A percentile compares a stretch with the other conserved stretches of the same genome.
phyloP scores from a whole-genome alignment of 2,888 invertebrate genomes.

The Epinotia brunnichana region DNA sequence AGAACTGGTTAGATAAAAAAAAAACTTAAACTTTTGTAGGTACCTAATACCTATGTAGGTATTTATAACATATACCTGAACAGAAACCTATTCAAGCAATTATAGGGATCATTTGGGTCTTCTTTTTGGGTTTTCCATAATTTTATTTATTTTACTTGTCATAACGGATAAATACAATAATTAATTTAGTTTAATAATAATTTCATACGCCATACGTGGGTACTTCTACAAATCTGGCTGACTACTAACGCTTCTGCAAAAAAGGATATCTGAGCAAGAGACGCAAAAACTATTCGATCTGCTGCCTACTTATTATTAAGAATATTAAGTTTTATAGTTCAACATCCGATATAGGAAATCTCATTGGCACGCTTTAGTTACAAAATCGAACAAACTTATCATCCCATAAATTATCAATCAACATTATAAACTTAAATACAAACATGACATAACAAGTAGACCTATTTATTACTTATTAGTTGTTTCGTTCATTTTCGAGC shows the following conservation, averaged over 20 bases:
- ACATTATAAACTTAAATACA: constrained; percentile 20
- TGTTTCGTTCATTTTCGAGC: constrained; percentile 28
- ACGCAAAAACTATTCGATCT: background rate
- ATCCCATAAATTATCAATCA: constrained; percentile 10
- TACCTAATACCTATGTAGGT: too few relatives aligned
- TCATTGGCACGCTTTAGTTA: constrained; percentile 23
- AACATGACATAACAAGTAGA: constrained; percentile 29
- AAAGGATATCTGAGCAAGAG: background rate
- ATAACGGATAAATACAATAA: too few relatives aligned
- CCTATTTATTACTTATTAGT: constrained; percentile 21
- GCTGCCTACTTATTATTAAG: too few relatives aligned
- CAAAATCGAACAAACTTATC: constrained; percentile 3
- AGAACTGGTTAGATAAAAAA: too few relatives aligned
- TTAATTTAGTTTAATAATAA: too few relatives aligned
- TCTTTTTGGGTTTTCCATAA: background rate
- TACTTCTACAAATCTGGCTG: background rate
- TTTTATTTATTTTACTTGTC: background rate
- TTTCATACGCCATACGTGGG: too few relatives aligned
- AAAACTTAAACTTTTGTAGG: too few relatives aligned
- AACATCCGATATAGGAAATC: background rate
- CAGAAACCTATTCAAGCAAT: background rate
- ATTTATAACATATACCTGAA: too few relatives aligned
- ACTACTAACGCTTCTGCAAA: background rate
- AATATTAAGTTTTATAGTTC: constrained; percentile 1
- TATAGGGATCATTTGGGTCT: background rate